These are phyloP conservation scores for Hucho hucho DNA, from an alignment of 2,113 vertebrate genomes.

Conservation along the genomic window DNA sequence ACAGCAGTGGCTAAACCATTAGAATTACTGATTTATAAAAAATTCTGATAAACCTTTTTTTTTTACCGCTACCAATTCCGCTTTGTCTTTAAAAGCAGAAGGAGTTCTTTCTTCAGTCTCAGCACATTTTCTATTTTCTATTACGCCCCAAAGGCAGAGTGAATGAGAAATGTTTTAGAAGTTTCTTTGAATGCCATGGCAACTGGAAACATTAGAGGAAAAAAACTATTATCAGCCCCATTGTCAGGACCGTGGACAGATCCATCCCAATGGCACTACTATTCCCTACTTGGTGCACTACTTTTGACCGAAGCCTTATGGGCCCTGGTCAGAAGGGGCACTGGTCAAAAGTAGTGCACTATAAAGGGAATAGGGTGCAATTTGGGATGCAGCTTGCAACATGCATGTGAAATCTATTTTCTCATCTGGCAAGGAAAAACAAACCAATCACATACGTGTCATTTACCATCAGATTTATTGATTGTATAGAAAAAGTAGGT, in stretches of 20 bases:
- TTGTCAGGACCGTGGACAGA: background rate
- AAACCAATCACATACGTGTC: slow-evolving; percentile 3
- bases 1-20: background rate
- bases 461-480: slow-evolving; percentile 77
- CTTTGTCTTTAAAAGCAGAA: no score
- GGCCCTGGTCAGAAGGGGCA: no score
- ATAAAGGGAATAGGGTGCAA: no score
- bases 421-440: background rate
- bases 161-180: background rate
- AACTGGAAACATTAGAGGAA: background rate
- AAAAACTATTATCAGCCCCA: background rate
- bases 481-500: slow-evolving; percentile 83
- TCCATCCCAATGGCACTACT: no score
- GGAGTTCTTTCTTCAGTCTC: no score
- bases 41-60: background rate
- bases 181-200: slow-evolving; percentile 10
- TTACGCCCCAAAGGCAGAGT: background rate
- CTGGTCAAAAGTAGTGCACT: no score
- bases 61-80: background rate
- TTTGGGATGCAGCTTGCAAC: background rate
- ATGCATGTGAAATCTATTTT: background rate
- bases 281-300: no score
- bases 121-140: no score
- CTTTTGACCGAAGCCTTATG: no score
- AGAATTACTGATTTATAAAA: background rate